Percentiles rank a stretch among this genome's conserved stretches.
These are phyloP conservation scores for Drosophila fungiperda DNA, from an alignment of 2,888 invertebrate genomes.

Conservation along the genomic window DNA sequence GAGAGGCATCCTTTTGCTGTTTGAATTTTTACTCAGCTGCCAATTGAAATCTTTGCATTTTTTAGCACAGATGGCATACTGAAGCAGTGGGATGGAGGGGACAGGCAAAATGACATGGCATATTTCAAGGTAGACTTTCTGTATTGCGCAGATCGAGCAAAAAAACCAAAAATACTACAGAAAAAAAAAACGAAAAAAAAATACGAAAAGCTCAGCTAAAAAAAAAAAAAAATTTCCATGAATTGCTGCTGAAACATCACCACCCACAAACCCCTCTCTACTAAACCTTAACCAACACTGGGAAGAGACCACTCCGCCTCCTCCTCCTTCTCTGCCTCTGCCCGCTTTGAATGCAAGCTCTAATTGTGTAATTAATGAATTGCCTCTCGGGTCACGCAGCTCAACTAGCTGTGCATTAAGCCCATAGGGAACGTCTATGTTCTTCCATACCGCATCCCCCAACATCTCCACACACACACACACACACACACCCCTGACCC, in stretches of 20 bases:
- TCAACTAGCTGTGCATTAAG: constrained; percentile 11
- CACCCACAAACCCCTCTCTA: not conserved
- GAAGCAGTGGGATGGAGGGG: not conserved
- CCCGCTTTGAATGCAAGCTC: constrained; percentile 51
- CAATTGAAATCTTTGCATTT: constrained; percentile 1
- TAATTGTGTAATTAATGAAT: constrained; percentile 79
- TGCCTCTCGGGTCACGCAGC: constrained; percentile 46
- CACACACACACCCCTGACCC: constrained; percentile 19
- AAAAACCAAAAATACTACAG: constrained; percentile 18
- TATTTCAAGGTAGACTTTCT: constrained; percentile 75
- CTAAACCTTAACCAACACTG: not conserved
- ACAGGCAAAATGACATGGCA: constrained; percentile 69
- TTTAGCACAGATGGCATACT: constrained; percentile 7
- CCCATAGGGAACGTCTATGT: not conserved
- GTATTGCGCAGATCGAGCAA: constrained; percentile 56
- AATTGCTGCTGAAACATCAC: constrained; percentile 18
- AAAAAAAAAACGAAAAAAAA: not conserved
- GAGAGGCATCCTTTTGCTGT: not conserved
- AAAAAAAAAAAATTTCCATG: constrained; percentile 11
- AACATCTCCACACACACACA: not conserved
- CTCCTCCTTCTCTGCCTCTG: not conserved
- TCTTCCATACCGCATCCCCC: not conserved
- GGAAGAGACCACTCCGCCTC: not conserved
- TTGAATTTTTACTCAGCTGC: not conserved
- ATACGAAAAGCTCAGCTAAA: not conserved